These are phyloP conservation scores for Lucinisca nassula DNA, from an alignment of 2,888 invertebrate species.

Conservation along the genomic window DNA sequence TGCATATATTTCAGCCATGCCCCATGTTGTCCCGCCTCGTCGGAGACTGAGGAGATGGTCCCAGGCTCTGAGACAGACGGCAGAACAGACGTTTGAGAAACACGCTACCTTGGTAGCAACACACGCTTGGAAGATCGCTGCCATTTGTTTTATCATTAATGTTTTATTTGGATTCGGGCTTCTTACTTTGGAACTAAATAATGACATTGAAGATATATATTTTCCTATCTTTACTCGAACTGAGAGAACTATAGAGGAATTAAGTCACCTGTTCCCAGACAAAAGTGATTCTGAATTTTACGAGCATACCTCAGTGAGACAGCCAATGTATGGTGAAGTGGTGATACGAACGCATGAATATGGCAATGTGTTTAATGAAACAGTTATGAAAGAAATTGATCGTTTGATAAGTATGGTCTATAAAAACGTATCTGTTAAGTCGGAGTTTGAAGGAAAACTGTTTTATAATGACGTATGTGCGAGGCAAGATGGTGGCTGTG, in stretches of 20 bases:
- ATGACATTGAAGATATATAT: conserved; percentile 57
- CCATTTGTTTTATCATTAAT: conserved; percentile 43
- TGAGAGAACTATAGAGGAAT: conserved; percentile 11
- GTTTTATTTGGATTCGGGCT: conserved; percentile 48
- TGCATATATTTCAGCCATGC: too few species aligned
- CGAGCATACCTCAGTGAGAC: conserved; percentile 36
- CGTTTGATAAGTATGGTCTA: conserved; percentile 30
- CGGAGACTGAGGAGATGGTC: too few species aligned
- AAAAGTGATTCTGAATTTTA: conserved; percentile 38
- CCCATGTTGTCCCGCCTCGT: too few species aligned
- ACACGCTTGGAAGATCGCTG: conserved; percentile 52
- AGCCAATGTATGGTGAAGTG: conserved; percentile 48
- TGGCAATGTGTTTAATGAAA: conserved; percentile 32
- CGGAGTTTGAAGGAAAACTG: conserved; percentile 16
- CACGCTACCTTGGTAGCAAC: conserved; percentile 26
- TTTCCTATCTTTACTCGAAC: conserved; percentile 41
- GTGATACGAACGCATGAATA: conserved; percentile 24
- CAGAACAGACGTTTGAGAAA: conserved; percentile 20
- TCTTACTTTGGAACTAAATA: conserved; percentile 47
- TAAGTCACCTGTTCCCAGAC: conserved; percentile 43
- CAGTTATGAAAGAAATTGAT: conserved; percentile 32
- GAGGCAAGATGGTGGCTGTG: conserved; percentile 39
- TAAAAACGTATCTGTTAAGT: conserved; percentile 43
- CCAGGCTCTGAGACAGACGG: not conserved
- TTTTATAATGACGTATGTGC: conserved; percentile 49